A percentile compares a stretch with the other conserved stretches of the same genome.
phyloP scores from a whole-genome alignment of 2,113 vertebrate genomes.

The Bubo blakistoni region DNA sequence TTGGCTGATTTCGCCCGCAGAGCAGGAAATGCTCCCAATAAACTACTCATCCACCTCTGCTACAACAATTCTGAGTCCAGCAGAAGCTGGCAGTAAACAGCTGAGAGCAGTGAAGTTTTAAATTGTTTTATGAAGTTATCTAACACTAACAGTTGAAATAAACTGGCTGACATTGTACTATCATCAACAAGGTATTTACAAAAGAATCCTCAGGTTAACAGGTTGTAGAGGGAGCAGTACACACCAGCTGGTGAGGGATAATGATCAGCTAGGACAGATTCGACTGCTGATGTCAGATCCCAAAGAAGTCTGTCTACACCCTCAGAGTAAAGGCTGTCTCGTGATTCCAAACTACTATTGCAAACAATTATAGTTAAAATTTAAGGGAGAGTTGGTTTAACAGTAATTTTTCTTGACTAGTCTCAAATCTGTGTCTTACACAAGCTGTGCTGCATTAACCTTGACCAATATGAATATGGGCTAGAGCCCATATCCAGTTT shows the following conservation, averaged over 20 bases:
- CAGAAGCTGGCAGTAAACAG: not conserved
- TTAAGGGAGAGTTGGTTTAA: not conserved
- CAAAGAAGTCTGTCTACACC: not conserved
- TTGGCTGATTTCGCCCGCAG: not conserved
- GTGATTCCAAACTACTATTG: not conserved
- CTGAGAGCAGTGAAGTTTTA: not conserved
- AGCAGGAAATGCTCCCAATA: not conserved
- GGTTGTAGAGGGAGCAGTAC: not conserved
- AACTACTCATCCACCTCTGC: not conserved
- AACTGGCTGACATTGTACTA: not conserved
- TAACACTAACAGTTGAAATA: not conserved
- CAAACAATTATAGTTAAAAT: not conserved
- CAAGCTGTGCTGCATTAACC: not conserved
- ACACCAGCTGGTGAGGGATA: not conserved
- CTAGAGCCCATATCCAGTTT: not conserved
- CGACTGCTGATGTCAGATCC: not conserved
- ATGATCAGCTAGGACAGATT: not conserved
- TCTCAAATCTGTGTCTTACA: not conserved
- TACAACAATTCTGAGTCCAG: not conserved
- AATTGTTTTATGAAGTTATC: not conserved
- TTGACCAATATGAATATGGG: accelerated
- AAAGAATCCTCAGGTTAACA: not conserved
- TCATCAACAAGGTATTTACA: not conserved
- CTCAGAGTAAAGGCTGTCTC: not conserved
- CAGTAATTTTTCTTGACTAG: not conserved